Evolutionary conservation across 2,888 invertebrate genomes (phyloP), one percentile per base, ranked within the genome.

Genomic region (Scrobipalpa costella): DNA sequence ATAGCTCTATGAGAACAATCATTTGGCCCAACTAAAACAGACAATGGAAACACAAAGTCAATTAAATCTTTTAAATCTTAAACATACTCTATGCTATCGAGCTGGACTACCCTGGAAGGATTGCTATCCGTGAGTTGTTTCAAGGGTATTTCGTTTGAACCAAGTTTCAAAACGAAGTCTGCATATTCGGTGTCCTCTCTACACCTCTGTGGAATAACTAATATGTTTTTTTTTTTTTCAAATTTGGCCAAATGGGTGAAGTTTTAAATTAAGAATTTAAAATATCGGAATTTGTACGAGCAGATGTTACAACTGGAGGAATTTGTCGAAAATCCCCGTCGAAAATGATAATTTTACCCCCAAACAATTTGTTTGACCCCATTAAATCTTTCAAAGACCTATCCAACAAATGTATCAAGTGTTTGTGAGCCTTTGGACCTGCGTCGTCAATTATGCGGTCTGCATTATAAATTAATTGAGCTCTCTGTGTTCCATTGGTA

Each of bases 281-380:
- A n/a, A 63, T 52, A 61, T 66, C 66, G 0, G 40, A 61, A 44
- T 61, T 61, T 15, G 40, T 49, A 36, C 13, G 27, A 1, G 65
- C 66, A 1, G 59, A 33, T 0, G 52, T 15, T 1, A 68, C 63
- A 2, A 68, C 65, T 13, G 68, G 67, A 38, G 66, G 64, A n/a
- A 68, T 66, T 52, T 67, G 67, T 9, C 67, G 61, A 59, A 67
- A 68, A 38, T 68, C 65, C 6, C 67, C 67, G 8, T 65, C 63
- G 40, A 66, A 68, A 55, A 68, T 65, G n/a, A 68, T 50, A 7
- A 66, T 47, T 65, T 66, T 65, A 27, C 66, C 68, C 15, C 68
- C 65, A 40, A 68, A 68, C n/a, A 62, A 13, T 61, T 62, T 62
- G 21, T 57, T n/a, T 6, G 62, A 63, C 6, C 55, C 21, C 64